A percentile compares a stretch with the other conserved stretches of the same genome.
These are phyloP conservation scores for Siderastrea radians DNA, from an alignment of 92 coral and sea anemone genomes.

Conservation along the genomic window DNA sequence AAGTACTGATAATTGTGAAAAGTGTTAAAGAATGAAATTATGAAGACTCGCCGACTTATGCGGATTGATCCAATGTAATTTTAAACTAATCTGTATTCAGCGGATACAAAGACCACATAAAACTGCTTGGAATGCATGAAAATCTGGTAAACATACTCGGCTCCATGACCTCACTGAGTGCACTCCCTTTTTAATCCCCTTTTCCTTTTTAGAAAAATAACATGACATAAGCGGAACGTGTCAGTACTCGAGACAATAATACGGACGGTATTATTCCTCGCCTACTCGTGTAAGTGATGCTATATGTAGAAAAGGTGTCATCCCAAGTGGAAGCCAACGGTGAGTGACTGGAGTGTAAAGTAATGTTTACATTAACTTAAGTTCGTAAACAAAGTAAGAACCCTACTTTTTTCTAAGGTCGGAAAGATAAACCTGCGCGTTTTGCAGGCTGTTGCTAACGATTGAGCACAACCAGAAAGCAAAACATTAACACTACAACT, in stretches of 20 bases:
- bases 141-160: not conserved
- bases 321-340: not conserved
- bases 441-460: too few relatives aligned
- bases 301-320: too few relatives aligned
- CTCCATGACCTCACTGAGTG: not conserved
- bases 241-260: not conserved
- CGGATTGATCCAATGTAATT: not conserved
- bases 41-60: not conserved
- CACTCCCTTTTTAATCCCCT: conserved; percentile 3
- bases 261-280: not conserved
- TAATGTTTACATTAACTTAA: too few relatives aligned
- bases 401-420: too few relatives aligned
- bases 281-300: not conserved
- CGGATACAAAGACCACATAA: not conserved
- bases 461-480: too few relatives aligned
- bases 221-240: not conserved
- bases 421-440: too few relatives aligned
- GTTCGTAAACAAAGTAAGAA: too few relatives aligned
- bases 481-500: too few relatives aligned
- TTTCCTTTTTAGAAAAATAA: not conserved
- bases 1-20: too few relatives aligned
- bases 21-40: too few relatives aligned
- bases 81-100: not conserved
- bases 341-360: not conserved
- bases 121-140: not conserved